Base-by-base conservation (phyloP, 1,140 invertebrate species). In the Zophobas morio region DNA sequence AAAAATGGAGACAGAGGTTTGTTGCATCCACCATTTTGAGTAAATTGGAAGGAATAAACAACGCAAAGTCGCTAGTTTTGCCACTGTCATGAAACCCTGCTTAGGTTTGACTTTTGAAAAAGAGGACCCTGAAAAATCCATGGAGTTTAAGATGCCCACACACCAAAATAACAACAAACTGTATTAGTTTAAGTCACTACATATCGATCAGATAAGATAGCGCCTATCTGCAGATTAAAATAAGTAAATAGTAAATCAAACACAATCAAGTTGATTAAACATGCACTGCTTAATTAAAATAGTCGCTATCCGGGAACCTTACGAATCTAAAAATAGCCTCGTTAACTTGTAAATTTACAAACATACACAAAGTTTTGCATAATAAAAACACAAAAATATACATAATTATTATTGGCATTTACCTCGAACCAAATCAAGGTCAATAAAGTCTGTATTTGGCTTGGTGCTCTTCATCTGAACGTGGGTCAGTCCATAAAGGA, bases 41-140 rank as follows among this genome's bases (percentile, higher is more conserved):
- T 95, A 93, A 6, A 94, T 88, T 0, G 96, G 96, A 71, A 98
- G 88, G 83, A 98, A 92, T 32, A 97, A 79, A 40, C 96, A 91
- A 75, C 96, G 89, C 54, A 94, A 87, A 36, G 96, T 87, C 2
- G 95, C 95, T 82, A 94, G 90, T 82, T 93, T 91, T 56, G 95
- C 92, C 54, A 97, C 94, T 6, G 94, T 94, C 6, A 93, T 89
- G 82, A 97, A 90, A 63, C 95, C 93, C 87, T 96, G 94, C 81
- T 96, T 96, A 0, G 96, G 95, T 85, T 98, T 98, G 4, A 95
- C 94, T 90, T 98, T 98, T 2, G 96, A 93, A 87, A 98, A 98
- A 57, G 96, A 96, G 33, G 96, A 97, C 54, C 96, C 96, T 97
- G 40, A 47, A 82, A 81, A 56, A 72, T 81, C 82, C 4, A 74